Percentiles rank a stretch among this genome's conserved stretches.
Evolutionary conservation across 2,797 vertebrate species (phyloP).

Genomic region (Nyctalus aviator): DNA sequence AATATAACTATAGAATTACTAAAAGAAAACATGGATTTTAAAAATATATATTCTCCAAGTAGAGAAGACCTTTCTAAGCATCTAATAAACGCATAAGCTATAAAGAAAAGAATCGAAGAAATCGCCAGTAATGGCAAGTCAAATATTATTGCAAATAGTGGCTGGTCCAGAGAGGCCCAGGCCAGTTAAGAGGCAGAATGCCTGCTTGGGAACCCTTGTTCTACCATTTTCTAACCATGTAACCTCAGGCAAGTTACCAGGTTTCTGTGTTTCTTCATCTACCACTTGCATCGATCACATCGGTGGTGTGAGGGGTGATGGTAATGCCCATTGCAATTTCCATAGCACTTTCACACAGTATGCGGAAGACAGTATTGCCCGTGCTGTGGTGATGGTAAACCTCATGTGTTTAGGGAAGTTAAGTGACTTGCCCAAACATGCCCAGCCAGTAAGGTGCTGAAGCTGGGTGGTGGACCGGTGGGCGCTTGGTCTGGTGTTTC

Average conservation of each 20-base stretch:
- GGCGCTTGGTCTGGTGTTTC: not conserved
- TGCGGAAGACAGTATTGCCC: not conserved
- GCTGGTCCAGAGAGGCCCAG: not conserved
- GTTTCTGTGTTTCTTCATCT: not conserved
- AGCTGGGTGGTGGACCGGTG: not conserved
- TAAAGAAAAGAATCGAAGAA: not conserved
- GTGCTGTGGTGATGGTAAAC: not conserved
- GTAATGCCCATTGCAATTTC: accelerated
- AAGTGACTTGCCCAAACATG: not conserved
- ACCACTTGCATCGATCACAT: not conserved
- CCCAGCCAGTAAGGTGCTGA: no score
- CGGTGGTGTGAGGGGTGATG: not conserved
- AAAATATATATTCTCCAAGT: not conserved
- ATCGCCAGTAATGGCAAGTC: constrained; percentile 11
- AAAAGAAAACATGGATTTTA: constrained; percentile 21
- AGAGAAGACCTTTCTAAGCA: not conserved
- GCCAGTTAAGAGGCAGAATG: not conserved
- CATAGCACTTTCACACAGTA: accelerated
- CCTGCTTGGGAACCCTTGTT: no score
- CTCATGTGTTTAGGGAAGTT: not conserved
- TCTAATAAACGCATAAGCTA: constrained; percentile 28
- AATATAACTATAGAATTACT: constrained; percentile 41
- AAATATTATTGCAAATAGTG: not conserved
- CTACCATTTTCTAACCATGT: not conserved
- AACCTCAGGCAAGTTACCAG: not conserved